Evolutionary conservation across 2,797 vertebrate genomes (phyloP).

Genomic region (Macropodus opercularis): DNA sequence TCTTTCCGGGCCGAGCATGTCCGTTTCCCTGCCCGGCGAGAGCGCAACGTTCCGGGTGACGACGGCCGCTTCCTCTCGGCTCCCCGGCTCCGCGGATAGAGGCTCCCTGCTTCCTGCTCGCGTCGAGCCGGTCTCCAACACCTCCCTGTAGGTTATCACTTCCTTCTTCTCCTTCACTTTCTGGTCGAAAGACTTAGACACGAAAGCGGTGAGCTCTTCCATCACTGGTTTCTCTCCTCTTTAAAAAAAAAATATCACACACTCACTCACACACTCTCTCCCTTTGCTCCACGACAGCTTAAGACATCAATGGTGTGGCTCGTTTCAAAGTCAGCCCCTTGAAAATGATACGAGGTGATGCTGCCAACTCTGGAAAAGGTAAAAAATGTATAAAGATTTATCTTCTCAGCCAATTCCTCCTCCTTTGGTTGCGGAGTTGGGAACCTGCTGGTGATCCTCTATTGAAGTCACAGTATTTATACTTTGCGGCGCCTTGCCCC

Average conservation of each 20-base stretch:
- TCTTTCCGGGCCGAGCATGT: conserved; percentile 89
- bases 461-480: conserved; percentile 99
- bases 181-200: conserved; percentile 98
- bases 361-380: conserved; percentile 79
- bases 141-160: conserved; percentile 95
- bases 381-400: conserved; percentile 64
- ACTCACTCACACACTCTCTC: conserved; percentile 55
- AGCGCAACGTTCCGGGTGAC: conserved; percentile 85
- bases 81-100: conserved; percentile 83
- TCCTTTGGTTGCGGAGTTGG: conserved; percentile 83
- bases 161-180: conserved; percentile 99
- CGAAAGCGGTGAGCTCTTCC: conserved; percentile 99
- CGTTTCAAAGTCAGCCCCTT: conserved; percentile 80
- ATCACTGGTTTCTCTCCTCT: conserved; percentile 82
- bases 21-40: conserved; percentile 89
- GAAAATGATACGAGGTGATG: conserved; percentile 77
- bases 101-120: conserved; percentile 85
- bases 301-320: conserved; percentile 90
- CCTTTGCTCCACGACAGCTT: conserved; percentile 81
- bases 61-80: conserved; percentile 83
- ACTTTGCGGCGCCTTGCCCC: conserved; percentile 94
- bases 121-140: conserved; percentile 91
- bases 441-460: conserved; percentile 90
- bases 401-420: conserved; percentile 88
- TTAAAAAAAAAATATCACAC: conserved; percentile 53